Base-by-base conservation (phyloP, 1,140 invertebrate species). In the Lutraria rhynchaena region DNA sequence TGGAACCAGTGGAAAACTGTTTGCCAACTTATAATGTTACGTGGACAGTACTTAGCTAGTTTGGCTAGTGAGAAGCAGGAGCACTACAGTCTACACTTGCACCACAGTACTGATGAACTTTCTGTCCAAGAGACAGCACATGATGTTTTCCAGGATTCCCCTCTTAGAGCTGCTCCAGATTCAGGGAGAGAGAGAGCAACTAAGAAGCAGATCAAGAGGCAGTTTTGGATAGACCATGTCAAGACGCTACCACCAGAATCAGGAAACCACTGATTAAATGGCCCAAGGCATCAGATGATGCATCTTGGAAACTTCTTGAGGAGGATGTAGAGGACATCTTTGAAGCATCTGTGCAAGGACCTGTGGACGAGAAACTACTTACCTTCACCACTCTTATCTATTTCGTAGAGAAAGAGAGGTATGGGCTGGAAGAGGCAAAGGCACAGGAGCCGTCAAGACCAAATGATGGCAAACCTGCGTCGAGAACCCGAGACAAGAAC, bases 41-140 rank as follows among this genome's bases (percentile, higher is more conserved):
- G 15, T n/a, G 57, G 15, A 51, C 69, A 71, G 69, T 49, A 27
- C 19, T 29, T 31, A 55, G 46, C 29, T 13, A n/a, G 13, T 31
- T 71, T 53, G 69, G 31, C 44, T 71, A 71, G 46, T 71, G 51
- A 73, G 70, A 73, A 33, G 70, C 49, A 73, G 70, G 70, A 73
- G 70, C 58, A 73, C 70, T 27, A 35, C 73, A 61, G 58, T 76
- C 57, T 17, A 58, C 24, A 61, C 35, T 57, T 37, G 61, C 37
- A 22, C 44, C 44, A 67, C 17, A 78, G 75, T 67, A 67, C 35
- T 65, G 46, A 53, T 29, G 44, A 67, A 65, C 61, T 78, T 35
- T 78, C 75, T n/a, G 63, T 58, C 19, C 5, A 37, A 5, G 76
- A 57, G 70, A 58, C 53, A n/a, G 22, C 70, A 73, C 51, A 67